Conservation (phyloP, 2,113 vertebrate species). For the Mystacornis crossleyi region DNA sequence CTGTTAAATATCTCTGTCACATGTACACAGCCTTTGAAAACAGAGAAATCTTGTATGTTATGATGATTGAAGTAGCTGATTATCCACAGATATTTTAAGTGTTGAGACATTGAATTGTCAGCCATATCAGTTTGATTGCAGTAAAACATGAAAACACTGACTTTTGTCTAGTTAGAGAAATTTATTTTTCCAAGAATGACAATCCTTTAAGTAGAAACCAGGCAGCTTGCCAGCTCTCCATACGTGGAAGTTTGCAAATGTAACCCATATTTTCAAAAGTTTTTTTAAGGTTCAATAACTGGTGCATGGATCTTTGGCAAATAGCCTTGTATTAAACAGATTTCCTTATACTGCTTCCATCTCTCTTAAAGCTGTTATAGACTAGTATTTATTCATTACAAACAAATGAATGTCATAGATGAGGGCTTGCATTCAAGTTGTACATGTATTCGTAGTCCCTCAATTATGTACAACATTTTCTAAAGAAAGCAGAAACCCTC, state of each 20-base stretch:
- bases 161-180: slow-evolving; percentile 88
- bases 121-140: slow-evolving; percentile 84
- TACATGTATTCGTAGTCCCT: slow-evolving; percentile 9
- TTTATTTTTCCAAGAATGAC: slow-evolving; percentile 90
- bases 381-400: slow-evolving; percentile 28
- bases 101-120: slow-evolving; percentile 89
- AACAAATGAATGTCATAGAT: slow-evolving; percentile 7
- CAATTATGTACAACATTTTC: slow-evolving; percentile 57
- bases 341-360: slow-evolving; percentile 59
- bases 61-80: slow-evolving; percentile 84
- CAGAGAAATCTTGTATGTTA: slow-evolving; percentile 74
- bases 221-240: slow-evolving; percentile 81
- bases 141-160: slow-evolving; percentile 90
- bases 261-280: slow-evolving; percentile 80
- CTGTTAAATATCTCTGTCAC: slow-evolving; percentile 68
- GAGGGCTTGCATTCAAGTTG: background rate
- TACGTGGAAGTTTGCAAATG: slow-evolving; percentile 79
- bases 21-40: slow-evolving; percentile 69
- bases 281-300: slow-evolving; percentile 73
- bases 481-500: slow-evolving; percentile 67
- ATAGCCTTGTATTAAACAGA: slow-evolving; percentile 72
- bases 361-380: slow-evolving; percentile 29
- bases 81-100: slow-evolving; percentile 83
- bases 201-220: slow-evolving; percentile 87
- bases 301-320: slow-evolving; percentile 69